Evolutionary conservation across 2,888 invertebrate species (phyloP).

Genomic region (Drosophila yooni): DNA sequence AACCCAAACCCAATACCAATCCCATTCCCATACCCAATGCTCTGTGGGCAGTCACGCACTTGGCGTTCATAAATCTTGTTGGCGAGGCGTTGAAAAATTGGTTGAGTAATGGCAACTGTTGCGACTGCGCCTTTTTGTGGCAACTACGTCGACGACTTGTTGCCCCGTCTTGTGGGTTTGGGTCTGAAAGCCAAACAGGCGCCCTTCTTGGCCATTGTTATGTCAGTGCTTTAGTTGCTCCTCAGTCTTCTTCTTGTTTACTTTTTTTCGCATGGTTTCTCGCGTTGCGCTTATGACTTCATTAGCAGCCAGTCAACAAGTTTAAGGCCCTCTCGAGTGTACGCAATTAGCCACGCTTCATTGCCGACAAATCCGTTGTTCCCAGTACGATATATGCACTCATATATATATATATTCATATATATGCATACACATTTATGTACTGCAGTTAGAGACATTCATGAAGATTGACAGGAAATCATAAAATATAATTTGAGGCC

Average conservation of each 20-base stretch:
- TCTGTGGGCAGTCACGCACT: constrained; percentile 76
- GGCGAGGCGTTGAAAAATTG: constrained; percentile 76
- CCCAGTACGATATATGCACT: background rate
- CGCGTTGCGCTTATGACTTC: constrained; percentile 64
- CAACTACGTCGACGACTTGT: constrained; percentile 32
- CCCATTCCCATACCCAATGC: constrained; percentile 3
- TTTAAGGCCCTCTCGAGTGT: constrained; percentile 50
- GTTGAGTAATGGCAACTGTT: constrained; percentile 65
- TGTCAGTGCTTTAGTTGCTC: constrained; percentile 17
- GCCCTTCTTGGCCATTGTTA: constrained; percentile 67
- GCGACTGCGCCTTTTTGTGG: constrained; percentile 61
- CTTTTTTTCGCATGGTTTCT: constrained; percentile 29
- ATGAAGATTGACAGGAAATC: constrained; percentile 79
- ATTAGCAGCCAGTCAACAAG: constrained; percentile 75
- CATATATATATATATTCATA: no score
- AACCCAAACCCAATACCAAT: background rate
- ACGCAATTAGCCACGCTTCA: constrained; percentile 76
- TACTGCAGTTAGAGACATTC: constrained; percentile 56
- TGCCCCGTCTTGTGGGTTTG: constrained; percentile 44
- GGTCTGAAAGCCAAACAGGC: constrained; percentile 48
- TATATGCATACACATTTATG: background rate
- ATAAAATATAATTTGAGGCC: constrained; percentile 72
- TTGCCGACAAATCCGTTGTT: constrained; percentile 69
- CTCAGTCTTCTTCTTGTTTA: constrained; percentile 3
- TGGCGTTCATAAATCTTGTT: constrained; percentile 69